Evolutionary conservation across 2,113 vertebrate species (phyloP).

Genomic region (Eretmochelys imbricata): DNA sequence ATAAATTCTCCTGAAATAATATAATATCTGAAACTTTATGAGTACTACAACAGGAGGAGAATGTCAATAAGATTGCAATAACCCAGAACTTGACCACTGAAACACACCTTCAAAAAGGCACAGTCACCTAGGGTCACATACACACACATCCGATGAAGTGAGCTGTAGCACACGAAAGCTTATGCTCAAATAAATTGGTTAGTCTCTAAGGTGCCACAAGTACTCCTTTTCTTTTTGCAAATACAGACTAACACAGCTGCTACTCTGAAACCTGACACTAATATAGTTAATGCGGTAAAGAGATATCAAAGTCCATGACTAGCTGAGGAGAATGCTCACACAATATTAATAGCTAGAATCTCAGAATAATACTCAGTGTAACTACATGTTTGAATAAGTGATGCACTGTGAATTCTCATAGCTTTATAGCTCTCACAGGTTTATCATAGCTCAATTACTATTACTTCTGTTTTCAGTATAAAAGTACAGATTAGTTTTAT

Average conservation of each 20-base stretch:
- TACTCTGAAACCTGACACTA: background rate
- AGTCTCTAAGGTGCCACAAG: no score
- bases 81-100: background rate
- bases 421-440: background rate
- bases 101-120: background rate
- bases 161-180: no score
- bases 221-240: no score
- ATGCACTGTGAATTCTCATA: background rate
- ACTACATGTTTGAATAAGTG: accelerated
- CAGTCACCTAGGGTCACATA: background rate
- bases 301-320: background rate
- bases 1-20: slow-evolving; percentile 51
- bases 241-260: no score
- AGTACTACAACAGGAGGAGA: background rate
- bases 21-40: slow-evolving; percentile 1
- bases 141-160: no score
- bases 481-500: background rate
- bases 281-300: background rate
- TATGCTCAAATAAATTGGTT: no score
- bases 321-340: background rate
- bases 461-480: background rate
- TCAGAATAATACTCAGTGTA: background rate
- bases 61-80: slow-evolving; percentile 4
- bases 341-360: background rate
- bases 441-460: background rate